These are phyloP conservation scores for Triplophysa bombifrons DNA, from an alignment of 2,797 vertebrate genomes.

Conservation along the genomic window DNA sequence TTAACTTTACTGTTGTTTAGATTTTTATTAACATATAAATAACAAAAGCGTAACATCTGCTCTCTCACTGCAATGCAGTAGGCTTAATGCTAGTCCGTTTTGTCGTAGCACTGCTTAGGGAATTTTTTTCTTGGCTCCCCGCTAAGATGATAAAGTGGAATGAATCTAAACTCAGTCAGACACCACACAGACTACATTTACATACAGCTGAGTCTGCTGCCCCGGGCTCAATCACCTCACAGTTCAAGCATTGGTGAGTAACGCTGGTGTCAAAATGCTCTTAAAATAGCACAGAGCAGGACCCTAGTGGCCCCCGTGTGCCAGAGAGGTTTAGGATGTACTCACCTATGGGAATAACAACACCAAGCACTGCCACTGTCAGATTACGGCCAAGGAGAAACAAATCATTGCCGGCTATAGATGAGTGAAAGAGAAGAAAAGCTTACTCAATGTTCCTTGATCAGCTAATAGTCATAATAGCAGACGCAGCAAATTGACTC, in stretches of 20 bases:
- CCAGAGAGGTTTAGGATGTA: slow-evolving; percentile 54
- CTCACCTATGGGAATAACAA: slow-evolving; percentile 95
- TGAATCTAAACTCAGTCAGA: slow-evolving; percentile 15
- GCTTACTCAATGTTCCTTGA: background rate
- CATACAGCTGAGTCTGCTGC: slow-evolving; percentile 49
- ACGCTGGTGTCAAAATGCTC: slow-evolving; percentile 29
- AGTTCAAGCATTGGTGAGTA: slow-evolving; percentile 28
- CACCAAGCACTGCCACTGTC: slow-evolving; percentile 91
- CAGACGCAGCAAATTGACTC: background rate
- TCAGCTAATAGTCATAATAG: background rate
- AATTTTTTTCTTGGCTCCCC: slow-evolving; percentile 4
- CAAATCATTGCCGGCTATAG: slow-evolving; percentile 85
- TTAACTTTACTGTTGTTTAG: background rate
- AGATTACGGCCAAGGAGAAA: slow-evolving; percentile 88
- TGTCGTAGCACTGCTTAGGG: slow-evolving; percentile 9
- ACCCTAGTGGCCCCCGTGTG: slow-evolving; percentile 54
- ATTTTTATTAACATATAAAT: background rate
- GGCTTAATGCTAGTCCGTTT: background rate
- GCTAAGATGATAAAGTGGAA: slow-evolving; percentile 11
- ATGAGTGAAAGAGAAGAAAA: slow-evolving; percentile 30
- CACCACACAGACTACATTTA: slow-evolving; percentile 36
- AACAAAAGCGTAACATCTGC: slow-evolving; percentile 13
- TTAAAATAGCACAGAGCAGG: slow-evolving; percentile 47
- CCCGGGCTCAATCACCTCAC: slow-evolving; percentile 15
- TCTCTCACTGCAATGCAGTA: slow-evolving; percentile 29